Evolutionary conservation across 2,113 vertebrate genomes (phyloP).

Genomic region (Bolborhynchus lineola): DNA sequence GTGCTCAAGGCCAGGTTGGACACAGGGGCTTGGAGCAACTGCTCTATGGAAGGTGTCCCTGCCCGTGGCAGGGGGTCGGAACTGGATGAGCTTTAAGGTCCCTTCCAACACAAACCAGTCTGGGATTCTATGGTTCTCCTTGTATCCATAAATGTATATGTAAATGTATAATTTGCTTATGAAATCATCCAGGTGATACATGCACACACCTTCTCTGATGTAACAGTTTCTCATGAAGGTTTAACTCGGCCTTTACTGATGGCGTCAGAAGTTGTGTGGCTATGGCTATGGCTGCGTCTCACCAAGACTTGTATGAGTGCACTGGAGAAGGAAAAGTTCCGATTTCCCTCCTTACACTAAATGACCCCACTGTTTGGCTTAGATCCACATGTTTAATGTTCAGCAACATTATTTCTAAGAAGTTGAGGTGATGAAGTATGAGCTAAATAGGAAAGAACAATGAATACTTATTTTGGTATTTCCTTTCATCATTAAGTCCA

Average conservation of each 20-base stretch:
- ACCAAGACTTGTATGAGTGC: neutral
- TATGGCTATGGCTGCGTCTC: neutral
- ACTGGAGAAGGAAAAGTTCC: neutral
- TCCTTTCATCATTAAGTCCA: neutral
- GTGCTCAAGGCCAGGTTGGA: neutral
- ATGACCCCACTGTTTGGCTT: neutral
- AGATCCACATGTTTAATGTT: neutral
- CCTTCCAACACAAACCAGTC: no score
- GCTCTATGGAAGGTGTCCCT: neutral
- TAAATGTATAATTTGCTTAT: neutral
- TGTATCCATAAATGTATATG: neutral
- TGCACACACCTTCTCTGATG: fast-evolving
- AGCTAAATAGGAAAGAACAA: neutral
- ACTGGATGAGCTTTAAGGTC: neutral
- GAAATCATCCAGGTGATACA: fast-evolving
- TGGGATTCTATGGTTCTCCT: neutral
- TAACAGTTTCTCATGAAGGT: neutral
- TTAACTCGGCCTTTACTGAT: neutral
- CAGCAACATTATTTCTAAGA: neutral
- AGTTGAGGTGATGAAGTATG: neutral
- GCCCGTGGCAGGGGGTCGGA: neutral
- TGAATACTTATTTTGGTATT: neutral
- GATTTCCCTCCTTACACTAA: neutral
- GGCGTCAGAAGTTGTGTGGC: neutral
- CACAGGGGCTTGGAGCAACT: neutral